Base-by-base conservation (phyloP, 2,113 vertebrate species). In the Hippoglossus stenolepis region DNA sequence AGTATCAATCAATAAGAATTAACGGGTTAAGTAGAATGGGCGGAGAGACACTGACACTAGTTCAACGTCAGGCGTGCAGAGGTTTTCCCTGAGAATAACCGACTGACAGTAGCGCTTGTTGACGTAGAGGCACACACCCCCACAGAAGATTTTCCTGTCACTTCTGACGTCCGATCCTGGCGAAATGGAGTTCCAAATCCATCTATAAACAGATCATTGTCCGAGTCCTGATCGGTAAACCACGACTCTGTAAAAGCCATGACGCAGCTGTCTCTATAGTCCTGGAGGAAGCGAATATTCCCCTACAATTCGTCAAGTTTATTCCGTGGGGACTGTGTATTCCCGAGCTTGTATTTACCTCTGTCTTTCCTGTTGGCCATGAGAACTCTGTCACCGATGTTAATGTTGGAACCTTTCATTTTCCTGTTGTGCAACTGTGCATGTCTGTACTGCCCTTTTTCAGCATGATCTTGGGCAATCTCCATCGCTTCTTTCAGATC, bases 361-460 rank as follows among this genome's bases (percentile, higher is more conserved):
- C 64, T 72, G 14, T 83, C 63, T 1, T 43, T 71, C 17, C 62
- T 82, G 3, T 85, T 87, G 2, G 65, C 80, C 5, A 89, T 3
- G 0, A 84, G 58, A 17, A 87, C 78, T 0, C 24, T 24, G 24
- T 24, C 24, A 24, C 24, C 24, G 24, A 24, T 3, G 0, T 31
- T 49, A 3, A 88, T 59, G 0, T 2, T 13, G 2, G 70, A 26
- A 0, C 83, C 83, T 23, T 80, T 72, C 1, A 82, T 77, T 40
- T 13, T 68, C n/a, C 24, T 24, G 24, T 24, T 24, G 23, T 24
- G 2, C 47, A 85, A 21, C 8, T n/a, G 51, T 28, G 72, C 58
- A 6, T 88, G 76, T 38, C 61, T 56, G 0, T 57, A 47, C 60
- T 86, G 79, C n/a, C 84, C 83, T 13, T 76, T 84, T 0, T 13